Base-by-base conservation (phyloP, 2,888 invertebrate genomes). In the Corythucha ciliata region DNA sequence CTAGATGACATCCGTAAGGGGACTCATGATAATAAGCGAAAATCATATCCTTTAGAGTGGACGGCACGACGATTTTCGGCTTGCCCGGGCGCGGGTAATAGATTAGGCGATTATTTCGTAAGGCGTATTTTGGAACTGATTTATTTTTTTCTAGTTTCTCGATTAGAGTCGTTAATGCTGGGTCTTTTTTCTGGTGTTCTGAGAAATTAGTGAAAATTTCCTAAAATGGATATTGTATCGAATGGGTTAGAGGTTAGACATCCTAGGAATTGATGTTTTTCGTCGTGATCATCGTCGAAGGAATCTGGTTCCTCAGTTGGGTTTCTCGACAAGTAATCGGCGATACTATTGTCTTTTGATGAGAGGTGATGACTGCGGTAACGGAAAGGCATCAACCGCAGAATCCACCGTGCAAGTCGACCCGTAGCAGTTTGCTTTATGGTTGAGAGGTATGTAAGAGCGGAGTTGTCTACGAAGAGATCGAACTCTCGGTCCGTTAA, bases 251-350 rank as follows among this genome's bases (percentile, higher is more conserved):
- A n/a, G n/a, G n/a, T n/a, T n/a, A n/a, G n/a, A n/a, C n/a, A n/a
- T n/a, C n/a, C n/a, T n/a, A n/a, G n/a, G n/a, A n/a, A n/a, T n/a
- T n/a, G n/a, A n/a, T n/a, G n/a, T n/a, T n/a, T n/a, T n/a, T n/a
- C n/a, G n/a, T n/a, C n/a, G n/a, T n/a, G n/a, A n/a, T n/a, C n/a
- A n/a, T n/a, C n/a, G n/a, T n/a, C n/a, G n/a, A n/a, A n/a, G n/a
- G n/a, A n/a, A n/a, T n/a, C n/a, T n/a, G n/a, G n/a, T n/a, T n/a
- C n/a, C n/a, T n/a, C n/a, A n/a, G n/a, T n/a, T n/a, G n/a, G n/a
- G n/a, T 44, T 44, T n/a, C 44, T 26, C 16, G 44, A 44, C n/a
- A 44, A 32, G 18, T 44, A 44, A 16, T 44, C 44, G 16, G 44
- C 27, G 12, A 44, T 10, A 3, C 29, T 21, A 16, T 44, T 44